Evolutionary conservation across 2,888 invertebrate genomes (phyloP).

Genomic region (Ophion costatus): DNA sequence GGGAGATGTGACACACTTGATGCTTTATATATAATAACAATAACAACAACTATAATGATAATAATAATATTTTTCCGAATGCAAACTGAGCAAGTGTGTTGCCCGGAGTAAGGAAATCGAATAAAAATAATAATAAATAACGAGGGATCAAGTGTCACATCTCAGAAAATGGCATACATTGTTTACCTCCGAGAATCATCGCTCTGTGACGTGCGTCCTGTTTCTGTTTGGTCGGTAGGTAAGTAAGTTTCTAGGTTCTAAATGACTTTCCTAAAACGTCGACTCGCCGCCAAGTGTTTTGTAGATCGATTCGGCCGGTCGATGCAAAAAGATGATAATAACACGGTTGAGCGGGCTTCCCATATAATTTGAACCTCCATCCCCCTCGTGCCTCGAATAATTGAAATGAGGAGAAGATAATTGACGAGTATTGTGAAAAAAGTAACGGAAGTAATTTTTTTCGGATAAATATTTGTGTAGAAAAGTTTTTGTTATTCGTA

Average conservation of each 20-base stretch:
- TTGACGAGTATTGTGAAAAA: no score
- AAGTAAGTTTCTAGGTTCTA: constrained; percentile 66
- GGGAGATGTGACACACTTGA: no score
- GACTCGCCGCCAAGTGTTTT: constrained; percentile 23
- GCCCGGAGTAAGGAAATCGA: neutral
- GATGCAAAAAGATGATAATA: neutral
- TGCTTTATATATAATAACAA: no score
- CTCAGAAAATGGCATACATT: constrained; percentile 4
- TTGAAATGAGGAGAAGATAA: no score
- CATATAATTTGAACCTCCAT: neutral
- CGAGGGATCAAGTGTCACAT: neutral
- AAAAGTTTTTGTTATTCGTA: no score
- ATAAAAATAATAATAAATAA: neutral
- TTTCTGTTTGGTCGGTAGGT: constrained; percentile 50
- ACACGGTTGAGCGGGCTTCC: constrained; percentile 5
- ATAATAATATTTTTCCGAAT: neutral
- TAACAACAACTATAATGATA: no score
- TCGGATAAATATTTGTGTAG: no score
- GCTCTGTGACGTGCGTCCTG: constrained; percentile 53
- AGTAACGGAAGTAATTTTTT: no score
- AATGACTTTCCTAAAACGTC: constrained; percentile 65
- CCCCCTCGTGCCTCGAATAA: no score
- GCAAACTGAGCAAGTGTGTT: no score
- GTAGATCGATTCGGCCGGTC: constrained; percentile 30
- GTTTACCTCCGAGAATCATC: constrained; percentile 27